These are phyloP conservation scores for Moxostoma hubbsi DNA, from an alignment of 2,797 vertebrate genomes.

Conservation along the genomic window DNA sequence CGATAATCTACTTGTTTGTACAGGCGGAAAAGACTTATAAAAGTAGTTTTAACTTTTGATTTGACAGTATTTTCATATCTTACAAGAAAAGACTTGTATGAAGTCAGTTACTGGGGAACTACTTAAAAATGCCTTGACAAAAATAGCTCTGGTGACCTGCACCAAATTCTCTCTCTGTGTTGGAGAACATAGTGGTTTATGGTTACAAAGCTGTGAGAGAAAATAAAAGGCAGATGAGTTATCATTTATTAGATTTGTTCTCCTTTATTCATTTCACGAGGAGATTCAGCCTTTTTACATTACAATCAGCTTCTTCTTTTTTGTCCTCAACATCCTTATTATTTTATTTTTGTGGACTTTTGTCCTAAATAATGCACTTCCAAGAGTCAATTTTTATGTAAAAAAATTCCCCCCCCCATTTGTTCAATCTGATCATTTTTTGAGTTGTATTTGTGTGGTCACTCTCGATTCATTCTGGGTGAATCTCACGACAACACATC, in stretches of 20 bases:
- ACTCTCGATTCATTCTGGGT: neutral
- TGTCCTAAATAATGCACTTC: neutral
- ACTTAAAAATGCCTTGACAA: conserved; percentile 44
- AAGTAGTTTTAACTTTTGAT: conserved; percentile 41
- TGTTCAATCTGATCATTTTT: conserved; percentile 3
- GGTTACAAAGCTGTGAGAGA: conserved; percentile 29
- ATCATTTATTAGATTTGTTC: conserved; percentile 25
- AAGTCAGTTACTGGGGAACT: conserved; percentile 7
- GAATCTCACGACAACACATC: neutral
- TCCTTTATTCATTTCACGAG: conserved; percentile 25
- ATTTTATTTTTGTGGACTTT: too few relatives aligned
- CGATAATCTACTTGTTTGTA: conserved; percentile 51
- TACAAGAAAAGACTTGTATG: conserved; percentile 11
- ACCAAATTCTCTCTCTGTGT: neutral
- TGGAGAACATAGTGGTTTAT: conserved; percentile 1
- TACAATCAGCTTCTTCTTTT: neutral
- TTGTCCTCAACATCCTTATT: neutral
- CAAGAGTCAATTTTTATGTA: neutral
- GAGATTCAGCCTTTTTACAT: neutral
- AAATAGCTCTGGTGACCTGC: neutral
- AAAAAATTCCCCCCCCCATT: neutral
- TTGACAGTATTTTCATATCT: conserved; percentile 55
- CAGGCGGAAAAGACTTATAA: conserved; percentile 39
- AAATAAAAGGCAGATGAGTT: conserved; percentile 51
- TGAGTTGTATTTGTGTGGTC: neutral